Evolutionary conservation across 2,797 vertebrate genomes (phyloP).

Genomic region (Esox lucius): DNA sequence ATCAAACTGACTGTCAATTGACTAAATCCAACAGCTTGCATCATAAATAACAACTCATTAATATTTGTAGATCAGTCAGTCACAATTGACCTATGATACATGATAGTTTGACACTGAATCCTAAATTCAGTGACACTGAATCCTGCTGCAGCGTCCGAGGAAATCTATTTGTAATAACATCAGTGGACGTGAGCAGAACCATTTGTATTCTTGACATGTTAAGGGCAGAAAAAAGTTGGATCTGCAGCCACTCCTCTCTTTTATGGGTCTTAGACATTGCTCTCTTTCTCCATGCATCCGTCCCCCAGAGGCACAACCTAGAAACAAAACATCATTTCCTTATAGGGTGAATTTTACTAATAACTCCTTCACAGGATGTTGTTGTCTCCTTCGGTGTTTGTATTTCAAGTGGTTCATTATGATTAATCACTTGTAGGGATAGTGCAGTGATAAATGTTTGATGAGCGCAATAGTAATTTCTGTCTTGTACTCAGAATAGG

Average conservation of each 20-base stretch:
- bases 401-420: slow-evolving; percentile 18
- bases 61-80: too few species aligned
- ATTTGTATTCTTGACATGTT: too few species aligned
- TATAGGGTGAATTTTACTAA: background rate
- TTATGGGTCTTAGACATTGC: slow-evolving; percentile 43
- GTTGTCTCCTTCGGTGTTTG: background rate
- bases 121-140: too few species aligned
- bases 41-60: too few species aligned
- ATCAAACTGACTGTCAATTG: too few species aligned
- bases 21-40: too few species aligned
- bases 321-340: background rate
- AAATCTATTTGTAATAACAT: too few species aligned
- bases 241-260: slow-evolving; percentile 1
- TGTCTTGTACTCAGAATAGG: slow-evolving; percentile 50
- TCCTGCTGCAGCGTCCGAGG: too few species aligned
- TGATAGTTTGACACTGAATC: too few species aligned
- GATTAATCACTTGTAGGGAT: slow-evolving; percentile 42
- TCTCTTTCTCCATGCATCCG: background rate
- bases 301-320: background rate
- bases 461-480: slow-evolving; percentile 60
- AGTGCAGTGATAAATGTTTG: slow-evolving; percentile 61
- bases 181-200: too few species aligned
- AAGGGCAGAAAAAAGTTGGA: too few species aligned
- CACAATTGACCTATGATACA: too few species aligned
- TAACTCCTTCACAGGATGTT: background rate